Evolutionary conservation across 2,113 vertebrate species (phyloP), one percentile per base, ranked within the genome.

Genomic region (Heptranchias perlo): DNA sequence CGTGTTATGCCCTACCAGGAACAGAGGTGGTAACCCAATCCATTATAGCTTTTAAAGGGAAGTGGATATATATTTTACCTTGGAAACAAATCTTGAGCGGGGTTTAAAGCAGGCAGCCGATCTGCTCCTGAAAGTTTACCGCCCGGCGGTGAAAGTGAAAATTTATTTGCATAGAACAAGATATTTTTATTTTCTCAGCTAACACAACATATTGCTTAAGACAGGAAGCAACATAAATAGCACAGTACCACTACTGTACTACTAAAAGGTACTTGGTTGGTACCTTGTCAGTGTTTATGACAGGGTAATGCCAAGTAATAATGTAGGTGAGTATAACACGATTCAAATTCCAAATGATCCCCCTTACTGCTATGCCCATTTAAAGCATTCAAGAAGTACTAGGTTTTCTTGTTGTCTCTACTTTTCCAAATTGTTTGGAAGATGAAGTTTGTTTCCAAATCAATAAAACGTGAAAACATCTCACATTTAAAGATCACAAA

Each of bases 401-500:
- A 28, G 44, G 25, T 14, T 67, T 49, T 69, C 65, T 49, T 94
- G 92, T 95, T 95, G 64, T 69, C 39, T 69, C 64, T 95, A 65
- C 11, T 67, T 95, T 7, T 67, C 89, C 35, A 93, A 93, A n/a
- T 93, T 93, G 21, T 93, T 62, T 95, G n/a, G 62, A 65, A 94
- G 92, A 67, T 44, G 4, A 65, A 28, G n/a, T 62, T 93, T 62
- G 91, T 39, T 93, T 93, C 47, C 39, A 94, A 69, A 47, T 25
- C 93, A 94, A 69, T 18, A 67, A 67, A 67, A 67, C 62, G 31
- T 14, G 61, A 65, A n/a, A 64, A 44, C n/a, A 94, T 94, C 65
- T 95, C 64, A 23, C 47, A 54, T 52, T 95, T 47, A 49, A 95
- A 52, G 44, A 31, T 52, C 47, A 31, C 65, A 95, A 95, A 95